Conservation (phyloP, 2,113 vertebrate species). For the Tringa solitaria region DNA sequence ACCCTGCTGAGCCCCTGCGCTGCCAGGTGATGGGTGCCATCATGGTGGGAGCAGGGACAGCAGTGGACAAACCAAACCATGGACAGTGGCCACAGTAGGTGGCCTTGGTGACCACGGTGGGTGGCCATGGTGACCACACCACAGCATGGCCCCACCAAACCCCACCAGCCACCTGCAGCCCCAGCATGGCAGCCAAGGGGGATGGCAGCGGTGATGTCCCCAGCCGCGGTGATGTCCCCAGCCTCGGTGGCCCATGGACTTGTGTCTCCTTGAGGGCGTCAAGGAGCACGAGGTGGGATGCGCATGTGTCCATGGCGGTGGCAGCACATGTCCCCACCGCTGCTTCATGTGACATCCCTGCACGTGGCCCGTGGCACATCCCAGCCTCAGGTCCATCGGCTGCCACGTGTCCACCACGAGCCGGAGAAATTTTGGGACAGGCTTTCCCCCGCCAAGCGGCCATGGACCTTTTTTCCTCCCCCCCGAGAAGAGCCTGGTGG, state of each 20-base stretch:
- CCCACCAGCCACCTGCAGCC: background rate
- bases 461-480: accelerated
- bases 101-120: background rate
- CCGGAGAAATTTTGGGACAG: background rate
- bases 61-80: background rate
- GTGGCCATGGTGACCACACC: background rate
- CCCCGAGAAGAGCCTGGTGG: background rate
- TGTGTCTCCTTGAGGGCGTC: background rate
- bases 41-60: background rate
- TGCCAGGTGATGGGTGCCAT: background rate
- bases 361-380: accelerated
- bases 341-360: too few relatives aligned
- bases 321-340: background rate
- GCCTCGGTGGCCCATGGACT: accelerated
- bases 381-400: accelerated
- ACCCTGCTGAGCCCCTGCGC: background rate
- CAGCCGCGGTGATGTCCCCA: accelerated
- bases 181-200: accelerated
- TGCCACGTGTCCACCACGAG: accelerated
- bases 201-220: accelerated
- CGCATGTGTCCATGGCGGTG: accelerated
- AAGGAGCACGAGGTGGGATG: background rate
- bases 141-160: background rate
- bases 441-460: accelerated
- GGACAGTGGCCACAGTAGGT: background rate